phyloP scores from a whole-genome alignment of 2,797 vertebrate species.

The Onychomys arenicola region DNA sequence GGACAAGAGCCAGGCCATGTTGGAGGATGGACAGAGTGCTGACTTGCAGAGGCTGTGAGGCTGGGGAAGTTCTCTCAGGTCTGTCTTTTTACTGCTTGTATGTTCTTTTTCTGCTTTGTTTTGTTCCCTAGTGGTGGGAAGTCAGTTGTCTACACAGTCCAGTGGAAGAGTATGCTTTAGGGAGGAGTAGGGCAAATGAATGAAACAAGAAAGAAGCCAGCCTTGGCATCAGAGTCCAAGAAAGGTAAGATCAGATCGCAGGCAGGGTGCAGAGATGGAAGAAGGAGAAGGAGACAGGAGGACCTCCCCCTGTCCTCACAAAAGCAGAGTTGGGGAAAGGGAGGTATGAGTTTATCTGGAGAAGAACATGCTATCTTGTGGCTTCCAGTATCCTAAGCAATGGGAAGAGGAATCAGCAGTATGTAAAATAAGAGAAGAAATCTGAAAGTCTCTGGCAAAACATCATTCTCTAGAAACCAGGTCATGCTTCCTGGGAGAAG shows the following conservation, averaged over 20 bases:
- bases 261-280: background rate
- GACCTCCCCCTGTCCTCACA: background rate
- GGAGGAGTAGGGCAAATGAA: background rate
- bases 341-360: background rate
- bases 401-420: background rate
- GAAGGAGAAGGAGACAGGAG: background rate
- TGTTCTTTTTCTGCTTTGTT: background rate
- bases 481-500: background rate
- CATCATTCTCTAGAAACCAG: background rate
- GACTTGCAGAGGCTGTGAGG: background rate
- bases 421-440: background rate
- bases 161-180: background rate
- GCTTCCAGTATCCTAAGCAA: background rate
- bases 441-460: background rate
- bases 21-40: background rate
- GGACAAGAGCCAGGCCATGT: background rate
- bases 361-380: background rate
- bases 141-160: background rate
- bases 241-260: background rate
- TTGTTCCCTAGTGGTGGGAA: background rate
- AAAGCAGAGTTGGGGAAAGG: background rate
- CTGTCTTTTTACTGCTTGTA: background rate
- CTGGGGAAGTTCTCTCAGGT: background rate
- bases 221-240: background rate
- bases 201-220: background rate